Evolutionary conservation across 2,113 vertebrate genomes (phyloP).

Genomic region (Ceyx margarethae): DNA sequence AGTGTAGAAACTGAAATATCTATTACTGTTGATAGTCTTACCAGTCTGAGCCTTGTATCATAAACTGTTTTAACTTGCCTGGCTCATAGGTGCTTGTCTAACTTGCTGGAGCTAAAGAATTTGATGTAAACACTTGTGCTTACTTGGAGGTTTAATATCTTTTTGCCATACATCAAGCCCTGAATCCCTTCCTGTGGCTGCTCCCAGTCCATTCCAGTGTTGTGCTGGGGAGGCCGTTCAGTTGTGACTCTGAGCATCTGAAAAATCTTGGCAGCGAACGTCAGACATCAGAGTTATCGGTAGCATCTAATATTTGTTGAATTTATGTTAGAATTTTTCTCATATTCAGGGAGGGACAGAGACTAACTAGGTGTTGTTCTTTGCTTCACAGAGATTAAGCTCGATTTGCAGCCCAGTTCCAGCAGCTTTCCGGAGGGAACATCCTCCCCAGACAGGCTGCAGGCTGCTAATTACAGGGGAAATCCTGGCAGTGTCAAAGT

Average conservation of each 20-base stretch:
- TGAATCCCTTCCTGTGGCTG: not conserved
- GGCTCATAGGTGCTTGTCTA: not conserved
- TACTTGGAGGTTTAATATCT: not conserved
- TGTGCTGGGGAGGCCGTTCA: accelerated
- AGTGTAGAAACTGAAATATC: not conserved
- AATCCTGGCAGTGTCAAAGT: conserved; percentile 58
- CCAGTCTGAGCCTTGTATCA: not conserved
- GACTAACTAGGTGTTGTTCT: conserved; percentile 18
- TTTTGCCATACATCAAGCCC: not conserved
- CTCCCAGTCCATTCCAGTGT: not conserved
- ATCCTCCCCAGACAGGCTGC: conserved; percentile 54
- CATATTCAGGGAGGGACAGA: not conserved
- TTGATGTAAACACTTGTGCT: not conserved
- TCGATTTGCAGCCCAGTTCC: not conserved
- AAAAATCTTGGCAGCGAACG: not conserved
- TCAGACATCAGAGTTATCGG: accelerated
- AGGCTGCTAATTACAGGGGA: conserved; percentile 62
- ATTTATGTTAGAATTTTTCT: not conserved
- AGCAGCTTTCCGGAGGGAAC: conserved; percentile 63
- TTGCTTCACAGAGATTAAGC: not conserved
- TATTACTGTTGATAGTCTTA: not conserved
- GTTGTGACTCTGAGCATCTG: not conserved
- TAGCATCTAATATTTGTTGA: not conserved
- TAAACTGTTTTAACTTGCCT: not conserved
- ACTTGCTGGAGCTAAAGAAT: not conserved